Evolutionary conservation across 2,113 vertebrate genomes (phyloP).

Genomic region (Megaceryle torquata): DNA sequence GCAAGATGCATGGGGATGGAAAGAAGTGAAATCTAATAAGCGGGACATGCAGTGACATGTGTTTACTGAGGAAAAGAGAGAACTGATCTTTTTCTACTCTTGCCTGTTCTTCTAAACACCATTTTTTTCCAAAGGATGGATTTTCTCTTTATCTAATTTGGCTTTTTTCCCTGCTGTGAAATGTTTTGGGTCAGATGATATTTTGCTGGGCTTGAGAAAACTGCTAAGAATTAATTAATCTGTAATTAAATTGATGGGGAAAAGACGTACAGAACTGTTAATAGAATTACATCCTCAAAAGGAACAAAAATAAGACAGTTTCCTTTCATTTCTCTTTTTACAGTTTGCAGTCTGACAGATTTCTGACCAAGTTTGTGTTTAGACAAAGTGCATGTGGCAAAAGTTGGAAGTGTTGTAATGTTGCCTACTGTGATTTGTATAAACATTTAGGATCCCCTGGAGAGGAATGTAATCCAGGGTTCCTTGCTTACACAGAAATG

Average conservation of each 20-base stretch:
- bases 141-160: slow-evolving; percentile 51
- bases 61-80: not conserved
- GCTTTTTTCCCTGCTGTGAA: slow-evolving; percentile 60
- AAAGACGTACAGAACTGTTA: slow-evolving; percentile 31
- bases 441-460: slow-evolving; percentile 64
- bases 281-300: slow-evolving; percentile 57
- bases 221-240: slow-evolving; percentile 62
- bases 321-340: slow-evolving; percentile 50
- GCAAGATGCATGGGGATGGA: not conserved
- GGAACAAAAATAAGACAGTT: slow-evolving; percentile 42
- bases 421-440: slow-evolving; percentile 64
- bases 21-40: not conserved
- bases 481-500: slow-evolving; percentile 28
- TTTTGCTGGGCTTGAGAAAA: slow-evolving; percentile 54
- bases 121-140: not conserved
- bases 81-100: slow-evolving; percentile 1
- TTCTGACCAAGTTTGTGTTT: slow-evolving; percentile 52
- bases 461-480: slow-evolving; percentile 60
- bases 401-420: slow-evolving; percentile 65
- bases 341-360: slow-evolving; percentile 34
- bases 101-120: not conserved
- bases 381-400: slow-evolving; percentile 60
- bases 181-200: slow-evolving; percentile 50
- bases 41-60: not conserved
- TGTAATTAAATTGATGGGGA: slow-evolving; percentile 51